Evolutionary conservation across 2,113 vertebrate genomes (phyloP).

Genomic region (Pseudois nayaur): DNA sequence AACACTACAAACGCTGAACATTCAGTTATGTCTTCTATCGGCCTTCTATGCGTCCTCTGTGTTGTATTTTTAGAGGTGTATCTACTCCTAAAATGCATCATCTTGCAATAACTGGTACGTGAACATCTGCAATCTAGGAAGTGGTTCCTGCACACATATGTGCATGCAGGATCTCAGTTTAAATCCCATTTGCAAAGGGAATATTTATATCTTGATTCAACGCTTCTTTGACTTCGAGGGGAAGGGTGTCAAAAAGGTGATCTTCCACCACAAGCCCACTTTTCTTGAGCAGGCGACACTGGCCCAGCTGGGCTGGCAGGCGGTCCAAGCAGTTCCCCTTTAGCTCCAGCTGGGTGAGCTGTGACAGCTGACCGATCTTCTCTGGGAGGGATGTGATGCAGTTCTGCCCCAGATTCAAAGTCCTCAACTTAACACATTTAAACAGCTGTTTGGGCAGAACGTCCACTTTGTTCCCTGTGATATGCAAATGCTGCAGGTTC

Average conservation of each 20-base stretch:
- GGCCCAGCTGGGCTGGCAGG: conserved; percentile 90
- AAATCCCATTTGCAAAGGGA: conserved; percentile 91
- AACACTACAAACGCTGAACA: conserved; percentile 81
- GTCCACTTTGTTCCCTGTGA: conserved; percentile 95
- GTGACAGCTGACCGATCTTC: conserved; percentile 90
- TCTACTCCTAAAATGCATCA: conserved; percentile 75
- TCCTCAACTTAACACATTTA: conserved; percentile 95
- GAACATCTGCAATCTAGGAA: conserved; percentile 70
- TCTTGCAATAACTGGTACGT: conserved; percentile 65
- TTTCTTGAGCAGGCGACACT: conserved; percentile 91
- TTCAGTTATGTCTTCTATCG: conserved; percentile 73
- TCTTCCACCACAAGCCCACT: conserved; percentile 93
- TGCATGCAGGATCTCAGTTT: conserved; percentile 60
- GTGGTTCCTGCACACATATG: conserved; percentile 44
- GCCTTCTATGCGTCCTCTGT: conserved; percentile 67
- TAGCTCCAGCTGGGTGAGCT: conserved; percentile 94
- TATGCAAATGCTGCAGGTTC: conserved; percentile 95
- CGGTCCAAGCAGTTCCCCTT: conserved; percentile 97
- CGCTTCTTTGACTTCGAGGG: conserved; percentile 93
- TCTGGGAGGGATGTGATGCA: conserved; percentile 91
- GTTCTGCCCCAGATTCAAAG: conserved; percentile 94
- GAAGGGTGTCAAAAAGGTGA: conserved; percentile 96
- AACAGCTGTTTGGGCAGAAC: conserved; percentile 95
- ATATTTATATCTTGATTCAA: conserved; percentile 92
- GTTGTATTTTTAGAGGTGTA: conserved; percentile 68